Conservation (phyloP, 1,140 invertebrate species). For the Streblospio benedicti region DNA sequence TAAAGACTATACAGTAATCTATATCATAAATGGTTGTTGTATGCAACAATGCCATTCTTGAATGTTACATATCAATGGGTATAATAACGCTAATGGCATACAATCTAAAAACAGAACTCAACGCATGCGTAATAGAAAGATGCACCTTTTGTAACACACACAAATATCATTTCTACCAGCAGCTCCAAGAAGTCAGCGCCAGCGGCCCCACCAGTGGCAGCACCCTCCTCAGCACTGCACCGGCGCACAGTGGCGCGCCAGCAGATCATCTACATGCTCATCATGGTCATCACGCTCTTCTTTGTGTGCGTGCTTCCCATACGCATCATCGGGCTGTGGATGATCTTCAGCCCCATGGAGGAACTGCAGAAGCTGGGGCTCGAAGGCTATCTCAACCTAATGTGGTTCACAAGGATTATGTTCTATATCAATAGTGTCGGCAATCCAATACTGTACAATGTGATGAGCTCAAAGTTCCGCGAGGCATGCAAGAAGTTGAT, state of each 20-base stretch:
- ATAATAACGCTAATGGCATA: too few species aligned
- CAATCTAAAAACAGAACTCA: too few species aligned
- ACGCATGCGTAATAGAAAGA: too few species aligned
- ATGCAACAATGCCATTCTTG: too few species aligned
- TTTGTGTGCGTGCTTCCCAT: conserved; percentile 83
- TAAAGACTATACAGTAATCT: too few species aligned
- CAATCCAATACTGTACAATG: conserved; percentile 40
- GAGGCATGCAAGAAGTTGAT: conserved; percentile 20
- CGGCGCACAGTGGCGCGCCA: conserved; percentile 29
- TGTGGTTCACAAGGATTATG: conserved; percentile 63
- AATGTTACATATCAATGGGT: too few species aligned
- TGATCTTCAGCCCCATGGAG: conserved; percentile 56
- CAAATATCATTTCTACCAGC: too few species aligned
- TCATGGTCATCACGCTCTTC: conserved; percentile 79
- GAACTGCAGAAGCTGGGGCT: conserved; percentile 59
- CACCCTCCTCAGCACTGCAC: too few species aligned
- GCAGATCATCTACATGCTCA: conserved; percentile 75
- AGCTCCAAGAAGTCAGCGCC: too few species aligned
- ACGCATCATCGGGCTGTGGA: conserved; percentile 64
- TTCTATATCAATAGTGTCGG: conserved; percentile 36
- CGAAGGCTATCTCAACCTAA: conserved; percentile 71
- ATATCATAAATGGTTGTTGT: too few species aligned
- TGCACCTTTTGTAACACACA: too few species aligned
- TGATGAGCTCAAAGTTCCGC: conserved; percentile 36
- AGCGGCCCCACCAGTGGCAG: too few species aligned